phyloP scores from a whole-genome alignment of 2,113 vertebrate species.

The Lampris incognitus region DNA sequence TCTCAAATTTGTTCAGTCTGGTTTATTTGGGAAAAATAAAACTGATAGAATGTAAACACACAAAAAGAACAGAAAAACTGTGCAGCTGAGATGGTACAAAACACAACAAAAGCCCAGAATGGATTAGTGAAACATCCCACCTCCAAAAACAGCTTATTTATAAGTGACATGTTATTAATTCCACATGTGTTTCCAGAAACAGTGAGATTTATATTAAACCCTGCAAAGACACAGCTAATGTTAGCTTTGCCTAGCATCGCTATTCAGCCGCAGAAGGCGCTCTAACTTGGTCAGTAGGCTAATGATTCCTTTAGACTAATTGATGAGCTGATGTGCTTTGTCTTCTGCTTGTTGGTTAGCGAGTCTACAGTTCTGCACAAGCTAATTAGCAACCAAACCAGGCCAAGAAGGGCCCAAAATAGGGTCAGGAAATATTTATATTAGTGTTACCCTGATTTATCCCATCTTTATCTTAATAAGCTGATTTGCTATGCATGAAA shows the following conservation, averaged over 20 bases:
- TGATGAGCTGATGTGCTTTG: slow-evolving; percentile 51
- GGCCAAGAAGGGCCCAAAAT: slow-evolving; percentile 52
- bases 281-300: slow-evolving; percentile 27
- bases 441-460: slow-evolving; percentile 32
- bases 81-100: too few relatives aligned
- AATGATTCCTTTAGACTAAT: slow-evolving; percentile 60
- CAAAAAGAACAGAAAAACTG: too few relatives aligned
- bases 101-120: too few relatives aligned
- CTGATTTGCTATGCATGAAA: background rate
- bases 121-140: too few relatives aligned
- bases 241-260: background rate
- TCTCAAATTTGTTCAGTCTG: too few relatives aligned
- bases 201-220: background rate
- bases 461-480: slow-evolving; percentile 21
- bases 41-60: too few relatives aligned
- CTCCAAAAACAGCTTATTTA: background rate
- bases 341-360: slow-evolving; percentile 47
- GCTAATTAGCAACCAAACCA: slow-evolving; percentile 67
- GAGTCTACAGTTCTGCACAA: slow-evolving; percentile 17
- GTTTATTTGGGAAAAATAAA: too few relatives aligned
- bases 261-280: background rate
- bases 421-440: slow-evolving; percentile 48
- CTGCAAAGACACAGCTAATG: background rate
- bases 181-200: background rate
- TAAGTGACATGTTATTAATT: background rate